A percentile compares a stretch with the other conserved stretches of the same genome.
Evolutionary conservation across 2,888 invertebrate species (phyloP).

Genomic region (Anarsia innoxiella): DNA sequence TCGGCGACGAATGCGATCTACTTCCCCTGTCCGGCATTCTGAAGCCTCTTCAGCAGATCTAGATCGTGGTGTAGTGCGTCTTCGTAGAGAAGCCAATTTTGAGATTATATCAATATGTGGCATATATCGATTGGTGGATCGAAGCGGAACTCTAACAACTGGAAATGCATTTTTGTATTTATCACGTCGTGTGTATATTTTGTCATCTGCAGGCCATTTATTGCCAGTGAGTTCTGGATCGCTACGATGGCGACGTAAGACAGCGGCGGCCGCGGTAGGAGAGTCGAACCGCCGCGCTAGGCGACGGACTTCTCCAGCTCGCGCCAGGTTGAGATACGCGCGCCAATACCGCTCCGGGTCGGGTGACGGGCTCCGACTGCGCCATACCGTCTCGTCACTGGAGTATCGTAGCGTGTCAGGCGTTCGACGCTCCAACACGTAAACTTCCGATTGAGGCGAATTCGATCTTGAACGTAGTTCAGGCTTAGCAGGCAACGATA

Average conservation of each 20-base stretch:
- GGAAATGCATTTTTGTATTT: slow-evolving; percentile 72
- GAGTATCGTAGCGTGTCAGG: slow-evolving; percentile 72
- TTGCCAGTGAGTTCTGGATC: slow-evolving; percentile 83
- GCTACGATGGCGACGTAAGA: slow-evolving; percentile 81
- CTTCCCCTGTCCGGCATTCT: slow-evolving; percentile 79
- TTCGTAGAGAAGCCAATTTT: slow-evolving; percentile 82
- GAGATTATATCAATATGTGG: slow-evolving; percentile 94
- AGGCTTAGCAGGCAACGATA: slow-evolving; percentile 67
- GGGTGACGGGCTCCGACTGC: slow-evolving; percentile 83
- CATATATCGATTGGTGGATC: slow-evolving; percentile 84
- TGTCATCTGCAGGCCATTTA: slow-evolving; percentile 65
- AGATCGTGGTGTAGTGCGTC: slow-evolving; percentile 60
- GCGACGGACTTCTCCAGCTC: slow-evolving; percentile 85
- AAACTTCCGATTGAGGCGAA: slow-evolving; percentile 70
- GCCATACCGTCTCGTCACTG: slow-evolving; percentile 79
- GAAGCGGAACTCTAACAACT: slow-evolving; percentile 77
- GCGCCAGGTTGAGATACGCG: slow-evolving; percentile 81
- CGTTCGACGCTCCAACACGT: slow-evolving; percentile 60
- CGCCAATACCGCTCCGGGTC: slow-evolving; percentile 82
- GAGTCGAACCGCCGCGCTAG: slow-evolving; percentile 87
- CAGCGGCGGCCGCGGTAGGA: slow-evolving; percentile 68
- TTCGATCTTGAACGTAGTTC: slow-evolving; percentile 65
- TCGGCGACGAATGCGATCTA: slow-evolving; percentile 81
- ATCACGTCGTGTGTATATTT: slow-evolving; percentile 36
- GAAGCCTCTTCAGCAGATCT: slow-evolving; percentile 65